A percentile compares a stretch with the other conserved stretches of the same genome.
phyloP scores from a whole-genome alignment of 2,888 invertebrate species.

The Acholoe squamosa region DNA sequence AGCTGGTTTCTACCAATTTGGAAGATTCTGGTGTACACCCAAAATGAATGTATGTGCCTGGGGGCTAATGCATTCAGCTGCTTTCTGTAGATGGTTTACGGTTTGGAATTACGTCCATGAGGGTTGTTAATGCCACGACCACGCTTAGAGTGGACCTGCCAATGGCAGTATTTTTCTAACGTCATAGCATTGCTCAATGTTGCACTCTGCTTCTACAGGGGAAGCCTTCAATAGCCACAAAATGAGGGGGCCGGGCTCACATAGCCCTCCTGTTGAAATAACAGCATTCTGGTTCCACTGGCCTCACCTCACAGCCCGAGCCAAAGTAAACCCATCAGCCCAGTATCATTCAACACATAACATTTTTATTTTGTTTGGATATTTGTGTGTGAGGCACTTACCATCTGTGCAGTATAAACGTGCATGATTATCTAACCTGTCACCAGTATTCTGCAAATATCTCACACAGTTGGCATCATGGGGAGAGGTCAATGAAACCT shows the following conservation, averaged over 20 bases:
- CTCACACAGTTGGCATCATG: too few species aligned
- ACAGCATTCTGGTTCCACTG: neutral
- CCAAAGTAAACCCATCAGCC: constrained; percentile 21
- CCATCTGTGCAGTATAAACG: neutral
- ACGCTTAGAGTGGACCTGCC: neutral
- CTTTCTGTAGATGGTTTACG: neutral
- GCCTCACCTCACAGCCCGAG: neutral
- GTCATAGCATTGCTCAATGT: neutral
- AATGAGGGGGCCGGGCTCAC: neutral
- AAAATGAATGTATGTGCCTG: too few species aligned
- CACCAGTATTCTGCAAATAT: neutral
- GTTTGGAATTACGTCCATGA: constrained; percentile 2
- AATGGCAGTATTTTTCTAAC: neutral
- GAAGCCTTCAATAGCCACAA: constrained; percentile 17
- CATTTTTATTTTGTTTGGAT: constrained; percentile 41
- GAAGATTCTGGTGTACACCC: too few species aligned
- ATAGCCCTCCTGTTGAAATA: neutral
- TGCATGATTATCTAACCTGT: constrained; percentile 26
- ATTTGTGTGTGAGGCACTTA: neutral
- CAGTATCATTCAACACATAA: constrained; percentile 15
- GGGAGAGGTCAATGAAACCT: too few species aligned
- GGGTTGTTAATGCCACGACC: neutral
- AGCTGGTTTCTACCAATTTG: too few species aligned
- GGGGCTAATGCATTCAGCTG: too few species aligned
- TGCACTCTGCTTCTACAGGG: neutral